phyloP scores from a whole-genome alignment of 92 coral and sea anemone genomes.

The Anthopleura xanthogrammica region DNA sequence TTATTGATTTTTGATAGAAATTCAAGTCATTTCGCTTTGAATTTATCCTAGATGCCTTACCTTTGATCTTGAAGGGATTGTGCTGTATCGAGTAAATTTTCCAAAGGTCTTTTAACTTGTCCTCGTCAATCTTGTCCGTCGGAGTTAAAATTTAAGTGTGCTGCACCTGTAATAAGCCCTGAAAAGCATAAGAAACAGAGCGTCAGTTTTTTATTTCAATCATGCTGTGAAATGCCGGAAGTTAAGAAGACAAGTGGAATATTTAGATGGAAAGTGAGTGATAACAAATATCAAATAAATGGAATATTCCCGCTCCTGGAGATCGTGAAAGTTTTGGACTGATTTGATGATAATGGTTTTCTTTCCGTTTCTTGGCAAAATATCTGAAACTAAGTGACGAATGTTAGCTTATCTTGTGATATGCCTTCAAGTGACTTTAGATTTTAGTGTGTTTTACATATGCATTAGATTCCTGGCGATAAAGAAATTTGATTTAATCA shows the following conservation, averaged over 20 bases:
- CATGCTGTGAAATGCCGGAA: constrained; percentile 4
- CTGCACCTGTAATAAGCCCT: background rate
- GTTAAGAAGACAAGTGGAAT: background rate
- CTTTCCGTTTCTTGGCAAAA: background rate
- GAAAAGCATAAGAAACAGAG: background rate
- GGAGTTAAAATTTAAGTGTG: background rate
- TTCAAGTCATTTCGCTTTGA: no score
- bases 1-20: no score
- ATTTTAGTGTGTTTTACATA: no score
- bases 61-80: background rate
- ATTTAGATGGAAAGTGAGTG: background rate
- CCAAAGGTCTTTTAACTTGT: background rate
- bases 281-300: background rate
- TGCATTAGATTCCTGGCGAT: no score
- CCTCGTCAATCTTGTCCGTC: background rate
- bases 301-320: background rate
- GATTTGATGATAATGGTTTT: background rate
- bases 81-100: background rate
- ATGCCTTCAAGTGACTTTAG: no score
- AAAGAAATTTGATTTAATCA: no score
- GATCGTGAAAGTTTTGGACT: background rate
- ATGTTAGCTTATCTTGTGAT: no score
- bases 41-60: background rate
- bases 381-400: no score
- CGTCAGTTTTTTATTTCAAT: background rate